Evolutionary conservation across 2,888 invertebrate genomes (phyloP), one percentile per base, ranked within the genome.

Genomic region (Pediacus dermestoides): DNA sequence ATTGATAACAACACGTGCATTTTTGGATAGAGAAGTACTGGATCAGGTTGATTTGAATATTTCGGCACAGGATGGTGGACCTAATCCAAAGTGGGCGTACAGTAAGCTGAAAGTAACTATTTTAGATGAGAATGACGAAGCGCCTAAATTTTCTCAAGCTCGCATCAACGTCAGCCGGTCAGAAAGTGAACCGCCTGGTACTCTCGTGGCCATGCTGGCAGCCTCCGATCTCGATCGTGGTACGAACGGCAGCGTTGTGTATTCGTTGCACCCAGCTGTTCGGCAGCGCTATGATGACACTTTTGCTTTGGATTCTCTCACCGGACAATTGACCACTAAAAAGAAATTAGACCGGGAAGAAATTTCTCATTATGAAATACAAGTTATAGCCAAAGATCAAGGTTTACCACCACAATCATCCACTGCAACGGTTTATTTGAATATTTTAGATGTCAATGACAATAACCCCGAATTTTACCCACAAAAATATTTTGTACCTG

Each of bases 381-480:
- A 81, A 59, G 84, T 96, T 2, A 76, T 92, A 36, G 95, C 95
- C 8, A 84, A 80, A 70, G 95, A 96, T 74, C 89, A 90, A 72
- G 95, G 94, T 4, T 81, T 81, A 57, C 90, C 91, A 15, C 85
- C 91, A 0, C 86, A 91, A 63, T 89, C 91, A 10, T 89, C 94
- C 4, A 90, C 91, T 0, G 90, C 92, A 4, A 88, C 90, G 1
- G 83, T 96, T 33, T 76, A 79, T 58, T 70, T 96, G 3, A 81
- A 74, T 50, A 78, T 96, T 10, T 73, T 82, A 42, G 95, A 95
- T 70, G 81, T 90, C 8, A 95, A 96, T 67, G 95, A 96, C 69
- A 94, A 95, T 66, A 79, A 80, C 55, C 95, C 95, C 0, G 78
- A 82, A 58, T 94, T 96, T 72, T 94, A 94, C 71, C 95, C 95